Base-by-base conservation (phyloP, 2,888 invertebrate genomes). In the Geotrupes spiniger region DNA sequence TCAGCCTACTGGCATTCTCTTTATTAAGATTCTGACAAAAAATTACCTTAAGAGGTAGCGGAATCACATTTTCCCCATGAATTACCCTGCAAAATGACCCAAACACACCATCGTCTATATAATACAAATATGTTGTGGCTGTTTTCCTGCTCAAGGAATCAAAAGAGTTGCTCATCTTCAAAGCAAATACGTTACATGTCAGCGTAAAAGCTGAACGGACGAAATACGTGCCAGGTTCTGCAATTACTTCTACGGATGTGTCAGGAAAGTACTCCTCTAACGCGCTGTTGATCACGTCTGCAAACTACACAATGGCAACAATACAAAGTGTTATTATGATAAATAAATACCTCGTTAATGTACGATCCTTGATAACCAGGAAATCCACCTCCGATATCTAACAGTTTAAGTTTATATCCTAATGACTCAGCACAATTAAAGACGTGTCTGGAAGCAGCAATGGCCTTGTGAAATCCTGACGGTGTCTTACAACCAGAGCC, bases 221-320 rank as follows among this genome's bases (percentile, higher is more conserved):
- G 57, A 78, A 82, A 68, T 78, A 84, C 43, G 80, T 74, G 10
- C 84, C 84, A 1, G 84, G 84, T 62, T 84, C 83, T 27, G 71
- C 69, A 55, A 84, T 82, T 36, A 85, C 54, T 45, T 60, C 51
- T 10, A 73, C 65, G 1, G 59, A 57, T 9, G 60, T 48, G 51
- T 72, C 70, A 0, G 80, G 79, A 65, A 82, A 82, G 60, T 73
- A 72, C 46, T 74, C 69, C 42, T 78, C 74, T 40, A 84, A 63
- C 2, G 78, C 74, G 6, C 70, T 64, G 58, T 79, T 79, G 42
- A 84, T 71, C 1, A 74, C 67, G 14, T 60, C 59, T 3, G 79
- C 76, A 11, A 63, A 48, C 69, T 69, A 29, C 12, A 14, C 27
- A 8, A 11, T 8, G 5, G 5, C 26, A 29, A n/a, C 29, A 21